These are phyloP conservation scores for Lota lota DNA, from an alignment of 2,113 vertebrate genomes.

Conservation along the genomic window DNA sequence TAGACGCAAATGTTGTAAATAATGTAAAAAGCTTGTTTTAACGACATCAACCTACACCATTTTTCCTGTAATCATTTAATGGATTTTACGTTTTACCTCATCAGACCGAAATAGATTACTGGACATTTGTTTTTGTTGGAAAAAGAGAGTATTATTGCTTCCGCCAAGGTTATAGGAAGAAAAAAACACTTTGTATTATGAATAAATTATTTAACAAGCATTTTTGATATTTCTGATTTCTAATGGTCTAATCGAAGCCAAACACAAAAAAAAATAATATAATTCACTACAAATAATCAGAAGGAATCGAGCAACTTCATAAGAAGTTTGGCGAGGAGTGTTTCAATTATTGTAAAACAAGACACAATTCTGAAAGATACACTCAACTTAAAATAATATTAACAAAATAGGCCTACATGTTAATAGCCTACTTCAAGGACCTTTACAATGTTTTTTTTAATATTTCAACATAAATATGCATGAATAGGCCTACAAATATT, in stretches of 20 bases:
- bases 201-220: constrained; percentile 97
- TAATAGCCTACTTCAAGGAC: too few species aligned
- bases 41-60: constrained; percentile 35
- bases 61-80: constrained; percentile 38
- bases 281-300: too few species aligned
- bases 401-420: too few species aligned
- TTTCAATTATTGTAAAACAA: too few species aligned
- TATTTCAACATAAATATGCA: too few species aligned
- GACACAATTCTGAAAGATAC: too few species aligned
- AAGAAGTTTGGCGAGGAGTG: too few species aligned
- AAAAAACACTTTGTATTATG: constrained; percentile 85
- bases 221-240: constrained; percentile 46
- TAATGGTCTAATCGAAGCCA: constrained; percentile 48
- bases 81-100: constrained; percentile 59
- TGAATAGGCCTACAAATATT: background rate
- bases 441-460: too few species aligned
- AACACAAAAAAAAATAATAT: constrained; percentile 25
- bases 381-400: too few species aligned
- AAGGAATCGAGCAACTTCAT: too few species aligned
- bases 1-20: constrained; percentile 81
- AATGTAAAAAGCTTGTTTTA: constrained; percentile 73
- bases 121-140: constrained; percentile 57
- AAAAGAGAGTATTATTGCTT: constrained; percentile 76
- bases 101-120: constrained; percentile 43
- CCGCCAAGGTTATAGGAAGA: constrained; percentile 67